These are phyloP conservation scores for Ceratitis capitata DNA, from an alignment of 1,140 invertebrate species.

Conservation along the genomic window DNA sequence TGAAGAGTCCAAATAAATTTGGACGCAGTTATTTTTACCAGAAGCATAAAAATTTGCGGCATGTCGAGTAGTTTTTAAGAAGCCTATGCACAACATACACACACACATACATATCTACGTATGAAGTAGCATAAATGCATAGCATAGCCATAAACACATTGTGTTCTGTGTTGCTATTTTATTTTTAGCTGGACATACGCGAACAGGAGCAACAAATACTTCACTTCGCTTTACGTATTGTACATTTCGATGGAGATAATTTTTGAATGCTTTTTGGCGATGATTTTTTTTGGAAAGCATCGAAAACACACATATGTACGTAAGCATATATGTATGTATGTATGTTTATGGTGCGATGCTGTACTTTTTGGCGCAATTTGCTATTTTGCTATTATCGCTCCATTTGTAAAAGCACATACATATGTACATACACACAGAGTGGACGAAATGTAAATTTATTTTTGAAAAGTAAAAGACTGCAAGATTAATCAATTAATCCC, in stretches of 20 bases:
- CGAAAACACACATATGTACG: too few species aligned
- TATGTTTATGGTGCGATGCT: neutral
- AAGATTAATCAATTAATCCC: too few species aligned
- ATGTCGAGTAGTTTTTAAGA: neutral
- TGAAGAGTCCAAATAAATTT: neutral
- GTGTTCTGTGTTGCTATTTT: neutral
- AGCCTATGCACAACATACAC: neutral
- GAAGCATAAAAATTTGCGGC: neutral
- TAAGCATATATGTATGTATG: too few species aligned
- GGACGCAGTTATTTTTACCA: neutral
- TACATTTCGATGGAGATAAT: neutral
- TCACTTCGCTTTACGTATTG: too few species aligned
- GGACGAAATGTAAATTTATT: too few species aligned
- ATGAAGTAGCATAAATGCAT: neutral
- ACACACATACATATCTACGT: neutral
- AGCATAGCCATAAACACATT: neutral
- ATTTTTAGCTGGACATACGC: constrained; percentile 8
- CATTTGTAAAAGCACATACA: too few species aligned
- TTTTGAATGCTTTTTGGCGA: constrained; percentile 10
- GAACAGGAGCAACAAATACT: too few species aligned
- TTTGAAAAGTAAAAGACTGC: too few species aligned
- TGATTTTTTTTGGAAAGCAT: neutral
- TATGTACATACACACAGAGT: too few species aligned
- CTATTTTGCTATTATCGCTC: neutral
- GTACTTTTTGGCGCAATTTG: neutral